Conservation (phyloP, 2,113 vertebrate species). For the Benthochromis sp. region DNA sequence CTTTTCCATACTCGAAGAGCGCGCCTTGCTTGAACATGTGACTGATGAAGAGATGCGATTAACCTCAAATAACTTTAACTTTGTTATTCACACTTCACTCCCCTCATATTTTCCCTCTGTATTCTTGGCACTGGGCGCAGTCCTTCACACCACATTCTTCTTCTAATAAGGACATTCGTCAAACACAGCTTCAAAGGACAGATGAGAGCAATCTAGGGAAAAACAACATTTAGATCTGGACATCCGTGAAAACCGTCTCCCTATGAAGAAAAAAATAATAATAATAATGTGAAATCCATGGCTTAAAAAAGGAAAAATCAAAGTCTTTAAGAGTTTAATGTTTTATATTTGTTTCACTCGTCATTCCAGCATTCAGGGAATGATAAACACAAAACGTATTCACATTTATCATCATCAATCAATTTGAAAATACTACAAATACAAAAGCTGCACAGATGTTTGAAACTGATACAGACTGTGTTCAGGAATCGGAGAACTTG, state of each 20-base stretch:
- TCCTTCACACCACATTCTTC: constrained; percentile 30
- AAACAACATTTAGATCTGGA: neutral
- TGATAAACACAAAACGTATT: neutral
- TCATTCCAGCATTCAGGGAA: neutral
- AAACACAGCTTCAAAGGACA: constrained; percentile 10
- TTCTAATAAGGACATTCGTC: constrained; percentile 20
- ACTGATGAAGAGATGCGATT: constrained; percentile 1
- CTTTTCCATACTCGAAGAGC: neutral
- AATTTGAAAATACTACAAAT: neutral
- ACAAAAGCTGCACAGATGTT: constrained; percentile 28
- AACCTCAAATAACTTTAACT: neutral
- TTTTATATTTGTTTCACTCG: neutral
- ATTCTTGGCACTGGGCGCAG: neutral
- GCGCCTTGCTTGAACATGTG: neutral
- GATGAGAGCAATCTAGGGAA: constrained; percentile 1
- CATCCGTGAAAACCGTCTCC: neutral
- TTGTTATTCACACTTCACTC: constrained; percentile 19
- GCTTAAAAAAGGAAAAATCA: neutral
- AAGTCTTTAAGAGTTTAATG: neutral
- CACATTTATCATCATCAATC: neutral
- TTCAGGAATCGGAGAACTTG: neutral
- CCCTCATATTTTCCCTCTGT: neutral
- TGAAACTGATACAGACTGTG: neutral
- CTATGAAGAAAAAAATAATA: neutral
- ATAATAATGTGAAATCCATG: neutral